Conservation (phyloP, 2,888 invertebrate genomes). For the Latheticus oryzae region DNA sequence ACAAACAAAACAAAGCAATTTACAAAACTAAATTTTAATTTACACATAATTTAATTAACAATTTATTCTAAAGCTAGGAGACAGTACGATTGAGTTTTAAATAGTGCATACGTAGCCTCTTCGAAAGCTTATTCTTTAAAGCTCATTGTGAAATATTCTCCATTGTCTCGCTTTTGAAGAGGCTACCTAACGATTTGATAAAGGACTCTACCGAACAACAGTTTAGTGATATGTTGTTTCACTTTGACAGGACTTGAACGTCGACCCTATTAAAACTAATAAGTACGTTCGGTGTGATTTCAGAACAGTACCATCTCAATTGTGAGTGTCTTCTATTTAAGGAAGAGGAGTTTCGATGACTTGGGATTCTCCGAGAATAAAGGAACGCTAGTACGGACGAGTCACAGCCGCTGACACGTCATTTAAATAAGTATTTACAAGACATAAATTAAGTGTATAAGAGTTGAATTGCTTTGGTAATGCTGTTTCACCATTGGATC, state of each 20-base stretch:
- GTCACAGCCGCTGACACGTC: constrained; percentile 54
- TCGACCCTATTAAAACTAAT: neutral
- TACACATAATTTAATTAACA: constrained; percentile 35
- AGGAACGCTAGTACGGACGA: too few relatives aligned
- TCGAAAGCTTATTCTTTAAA: too few relatives aligned
- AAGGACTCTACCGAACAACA: too few relatives aligned
- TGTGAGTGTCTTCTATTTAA: constrained; percentile 18
- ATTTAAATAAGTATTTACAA: constrained; percentile 49
- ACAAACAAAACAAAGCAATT: constrained; percentile 29
- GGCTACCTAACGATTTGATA: too few relatives aligned
- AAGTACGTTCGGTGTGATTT: constrained; percentile 5
- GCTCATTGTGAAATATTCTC: too few relatives aligned
- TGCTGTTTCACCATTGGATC: constrained; percentile 42
- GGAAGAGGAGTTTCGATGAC: constrained; percentile 27
- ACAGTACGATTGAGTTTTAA: constrained; percentile 28
- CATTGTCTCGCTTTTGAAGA: too few relatives aligned
- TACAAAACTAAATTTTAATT: constrained; percentile 26
- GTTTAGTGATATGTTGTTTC: too few relatives aligned
- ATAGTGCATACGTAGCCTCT: constrained; percentile 11
- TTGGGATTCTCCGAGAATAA: constrained; percentile 2
- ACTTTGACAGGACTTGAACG: neutral
- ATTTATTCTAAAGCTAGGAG: constrained; percentile 30
- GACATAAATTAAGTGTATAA: constrained; percentile 40
- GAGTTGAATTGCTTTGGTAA: constrained; percentile 51
- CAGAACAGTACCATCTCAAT: constrained; percentile 14